Base-by-base conservation (phyloP, 2,888 invertebrate genomes). In the Orchesella flavescens region DNA sequence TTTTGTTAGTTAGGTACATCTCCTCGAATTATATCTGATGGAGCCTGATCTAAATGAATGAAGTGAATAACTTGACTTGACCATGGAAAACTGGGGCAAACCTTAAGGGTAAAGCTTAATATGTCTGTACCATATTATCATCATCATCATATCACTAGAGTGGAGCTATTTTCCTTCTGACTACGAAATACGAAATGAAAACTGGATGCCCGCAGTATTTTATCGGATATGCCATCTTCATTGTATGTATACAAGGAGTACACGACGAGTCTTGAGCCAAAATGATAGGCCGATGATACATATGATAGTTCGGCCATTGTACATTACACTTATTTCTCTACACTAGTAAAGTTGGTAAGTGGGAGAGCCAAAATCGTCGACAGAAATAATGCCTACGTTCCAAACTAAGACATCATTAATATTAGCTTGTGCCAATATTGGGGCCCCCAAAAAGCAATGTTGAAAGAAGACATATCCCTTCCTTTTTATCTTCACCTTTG, bases 381-480 rank as follows among this genome's bases (percentile, higher is more conserved):
- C 43, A 57, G 72, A 53, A 73, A 61, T 61, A 73, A 66, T 66
- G 55, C 66, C 43, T 55, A 34, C 34, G 34, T 24, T 23, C n/a
- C 7, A 13, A 46, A 34, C 43, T 24, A 75, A 66, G 66, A 66
- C 65, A 55, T 24, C 55, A 65, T 75, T 66, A 66, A 53, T 75
- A 75, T 66, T 66, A 55, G 65, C 66, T 55, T 55, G 75, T 75
- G 75, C 75, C 75, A 75, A 66, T 75, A 63, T 63, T 66, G 63
- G 19, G 61, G 12, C 34, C 23, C 59, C 13, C n/a, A 57, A 55
- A n/a, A 55, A 15, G 15, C 55, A 5, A 12, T 12, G 61, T 61
- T 61, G 21, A 24, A 21, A 61, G 23, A 9, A 7, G 24, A 46
- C 23, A 17, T 57, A 49, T 46, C 15, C 44, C 17, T 44, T 44